Evolutionary conservation across 2,113 vertebrate species (phyloP), one percentile per base, ranked within the genome.

Genomic region (Pteropus alecto): DNA sequence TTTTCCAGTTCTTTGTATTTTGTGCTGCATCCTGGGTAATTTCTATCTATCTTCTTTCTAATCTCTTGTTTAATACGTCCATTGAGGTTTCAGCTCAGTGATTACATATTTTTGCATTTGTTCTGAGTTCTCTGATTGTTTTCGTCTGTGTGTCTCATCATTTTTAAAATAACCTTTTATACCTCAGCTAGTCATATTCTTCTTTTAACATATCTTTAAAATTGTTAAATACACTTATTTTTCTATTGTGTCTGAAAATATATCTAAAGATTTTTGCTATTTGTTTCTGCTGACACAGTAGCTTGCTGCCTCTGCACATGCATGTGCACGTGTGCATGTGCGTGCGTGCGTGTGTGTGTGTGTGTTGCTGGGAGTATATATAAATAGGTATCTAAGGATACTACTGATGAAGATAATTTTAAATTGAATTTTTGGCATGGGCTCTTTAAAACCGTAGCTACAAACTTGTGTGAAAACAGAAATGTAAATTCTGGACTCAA

Each of bases 131-230:
- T 54, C 74, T 84, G 19, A 35, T 71, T 18, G 12, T 83, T 89
- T 79, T 76, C 43, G 48, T 81, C 33, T 54, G 5, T 82, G n/a
- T 74, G 76, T 33, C 54, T 88, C 24, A 43, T 71, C 7, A 30
- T 63, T 63, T 81, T 84, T 58, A 51, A 85, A 84, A 70, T 93
- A 54, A 19, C 15, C 8, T 68, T 46, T 88, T 51, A 11, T 92
- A 63, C 38, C 14, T 58, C 38, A 38, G 26, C 28, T 87, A 35
- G 38, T 68, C 51, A 11, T 77, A 28, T 77, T 88, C 35, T 10
- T 24, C 73, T 43, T 83, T 87, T 58, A 95, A 65, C 48, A 76
- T 51, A 22, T 82, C 68, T 95, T 82, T 92, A 93, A 73, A 73
- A 33, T 71, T 87, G 60, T 48, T 81, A 86, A 84, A 91, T 78